A percentile compares a stretch with the other conserved stretches of the same genome.
phyloP scores from a whole-genome alignment of 37 sponge, comb jelly and placozoan genomes.

The Tethya wilhelma region DNA sequence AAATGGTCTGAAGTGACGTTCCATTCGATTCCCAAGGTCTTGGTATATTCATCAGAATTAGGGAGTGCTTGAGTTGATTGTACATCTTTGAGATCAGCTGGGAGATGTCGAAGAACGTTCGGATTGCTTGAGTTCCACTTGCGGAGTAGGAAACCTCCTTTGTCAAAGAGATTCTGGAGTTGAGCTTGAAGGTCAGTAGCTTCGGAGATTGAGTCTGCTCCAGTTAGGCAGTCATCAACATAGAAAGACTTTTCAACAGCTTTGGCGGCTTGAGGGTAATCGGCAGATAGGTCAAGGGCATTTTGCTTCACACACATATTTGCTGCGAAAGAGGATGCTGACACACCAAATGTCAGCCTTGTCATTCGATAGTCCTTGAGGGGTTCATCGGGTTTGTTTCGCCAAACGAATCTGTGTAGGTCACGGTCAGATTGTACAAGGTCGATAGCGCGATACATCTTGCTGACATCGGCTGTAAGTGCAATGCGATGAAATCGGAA shows the following conservation, averaged over 20 bases:
- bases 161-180: slow-evolving; percentile 2
- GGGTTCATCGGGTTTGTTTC: background rate
- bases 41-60: background rate
- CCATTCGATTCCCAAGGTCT: slow-evolving; percentile 26
- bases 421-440: background rate
- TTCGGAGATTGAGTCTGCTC: background rate
- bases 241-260: background rate
- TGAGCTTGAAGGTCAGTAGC: background rate
- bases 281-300: background rate
- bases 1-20: background rate
- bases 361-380: slow-evolving; percentile 33
- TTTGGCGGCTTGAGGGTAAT: slow-evolving; percentile 10
- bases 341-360: slow-evolving; percentile 21
- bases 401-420: slow-evolving; percentile 28
- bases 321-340: slow-evolving; percentile 32
- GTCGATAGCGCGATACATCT: slow-evolving; percentile 5
- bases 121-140: slow-evolving; percentile 17
- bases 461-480: slow-evolving; percentile 16
- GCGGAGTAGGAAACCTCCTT: slow-evolving; percentile 2
- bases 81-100: background rate
- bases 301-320: slow-evolving; percentile 20
- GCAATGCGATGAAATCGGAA: slow-evolving; percentile 11
- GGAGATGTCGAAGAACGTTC: background rate
- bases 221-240: slow-evolving; percentile 43
- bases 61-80: background rate